A percentile compares a stretch with the other conserved stretches of the same genome.
These are phyloP conservation scores for Pedionomus torquatus DNA, from an alignment of 2,113 vertebrate genomes.

Conservation along the genomic window DNA sequence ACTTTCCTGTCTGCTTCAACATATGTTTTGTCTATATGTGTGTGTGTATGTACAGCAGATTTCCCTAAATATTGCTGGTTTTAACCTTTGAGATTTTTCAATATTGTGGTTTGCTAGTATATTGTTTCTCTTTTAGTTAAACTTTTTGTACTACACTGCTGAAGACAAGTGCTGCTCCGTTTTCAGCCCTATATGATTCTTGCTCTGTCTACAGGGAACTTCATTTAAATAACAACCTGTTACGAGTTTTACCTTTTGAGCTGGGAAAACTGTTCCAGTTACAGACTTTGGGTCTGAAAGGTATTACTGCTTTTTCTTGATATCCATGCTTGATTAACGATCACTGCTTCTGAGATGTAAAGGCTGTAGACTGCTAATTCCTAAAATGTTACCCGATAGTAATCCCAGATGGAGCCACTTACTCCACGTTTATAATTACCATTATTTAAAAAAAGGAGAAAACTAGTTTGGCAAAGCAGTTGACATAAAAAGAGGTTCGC, in stretches of 20 bases:
- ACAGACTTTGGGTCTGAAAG: slow-evolving; percentile 99
- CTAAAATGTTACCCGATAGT: background rate
- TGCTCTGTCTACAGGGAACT: slow-evolving; percentile 89
- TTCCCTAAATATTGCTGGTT: background rate
- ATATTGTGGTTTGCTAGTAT: background rate
- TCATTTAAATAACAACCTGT: slow-evolving; percentile 99
- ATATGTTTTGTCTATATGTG: background rate
- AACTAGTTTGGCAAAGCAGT: background rate
- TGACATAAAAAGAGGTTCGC: background rate
- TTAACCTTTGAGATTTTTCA: background rate
- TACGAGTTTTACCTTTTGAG: slow-evolving; percentile 99
- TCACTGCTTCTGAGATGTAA: background rate
- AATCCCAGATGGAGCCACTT: background rate
- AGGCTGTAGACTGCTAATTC: background rate
- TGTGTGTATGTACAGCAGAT: background rate
- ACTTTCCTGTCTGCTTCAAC: background rate
- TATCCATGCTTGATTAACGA: background rate
- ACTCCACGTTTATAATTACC: background rate
- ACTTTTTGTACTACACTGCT: background rate
- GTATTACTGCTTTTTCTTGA: slow-evolving; percentile 75
- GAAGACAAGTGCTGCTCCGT: slow-evolving; percentile 12
- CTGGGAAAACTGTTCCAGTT: slow-evolving; percentile 99
- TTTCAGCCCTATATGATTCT: slow-evolving; percentile 66
- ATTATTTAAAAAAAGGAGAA: background rate
- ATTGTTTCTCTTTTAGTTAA: background rate